Evolutionary conservation across 1,140 invertebrate genomes (phyloP).

Genomic region (Drosophila ogumai): DNA sequence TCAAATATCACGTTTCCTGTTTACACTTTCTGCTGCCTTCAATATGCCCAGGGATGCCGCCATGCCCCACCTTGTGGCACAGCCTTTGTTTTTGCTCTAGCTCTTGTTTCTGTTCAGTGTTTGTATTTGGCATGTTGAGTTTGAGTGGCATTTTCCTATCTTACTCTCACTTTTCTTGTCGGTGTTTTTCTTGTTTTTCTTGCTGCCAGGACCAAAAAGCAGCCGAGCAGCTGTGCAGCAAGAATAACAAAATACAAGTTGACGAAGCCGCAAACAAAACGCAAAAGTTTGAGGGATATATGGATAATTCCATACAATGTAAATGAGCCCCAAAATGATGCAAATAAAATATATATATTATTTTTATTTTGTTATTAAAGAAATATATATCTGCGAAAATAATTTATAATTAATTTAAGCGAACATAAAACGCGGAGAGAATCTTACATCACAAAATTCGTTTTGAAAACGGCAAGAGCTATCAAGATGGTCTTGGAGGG

Average conservation of each 20-base stretch:
- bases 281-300: neutral
- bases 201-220: conserved; percentile 51
- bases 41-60: conserved; percentile 23
- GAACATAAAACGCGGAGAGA: too few species aligned
- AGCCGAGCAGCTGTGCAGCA: neutral
- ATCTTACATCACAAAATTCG: too few species aligned
- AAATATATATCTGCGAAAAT: too few species aligned
- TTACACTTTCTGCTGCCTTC: conserved; percentile 59
- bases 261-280: conserved; percentile 3
- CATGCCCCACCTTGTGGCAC: conserved; percentile 13
- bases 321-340: too few species aligned
- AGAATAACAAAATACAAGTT: conserved; percentile 8
- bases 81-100: neutral
- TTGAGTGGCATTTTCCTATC: conserved; percentile 42
- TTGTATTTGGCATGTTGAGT: conserved; percentile 68
- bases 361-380: too few species aligned
- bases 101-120: conserved; percentile 52
- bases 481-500: too few species aligned
- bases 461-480: too few species aligned
- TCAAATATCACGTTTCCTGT: conserved; percentile 81
- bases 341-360: too few species aligned
- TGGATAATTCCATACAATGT: too few species aligned
- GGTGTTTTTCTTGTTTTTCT: conserved; percentile 6
- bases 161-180: conserved; percentile 2
- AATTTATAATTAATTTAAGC: too few species aligned